A percentile compares a stretch with the other conserved stretches of the same genome.
These are phyloP conservation scores for Tetragnatha montana DNA, from an alignment of 2,888 invertebrate species.

Conservation along the genomic window DNA sequence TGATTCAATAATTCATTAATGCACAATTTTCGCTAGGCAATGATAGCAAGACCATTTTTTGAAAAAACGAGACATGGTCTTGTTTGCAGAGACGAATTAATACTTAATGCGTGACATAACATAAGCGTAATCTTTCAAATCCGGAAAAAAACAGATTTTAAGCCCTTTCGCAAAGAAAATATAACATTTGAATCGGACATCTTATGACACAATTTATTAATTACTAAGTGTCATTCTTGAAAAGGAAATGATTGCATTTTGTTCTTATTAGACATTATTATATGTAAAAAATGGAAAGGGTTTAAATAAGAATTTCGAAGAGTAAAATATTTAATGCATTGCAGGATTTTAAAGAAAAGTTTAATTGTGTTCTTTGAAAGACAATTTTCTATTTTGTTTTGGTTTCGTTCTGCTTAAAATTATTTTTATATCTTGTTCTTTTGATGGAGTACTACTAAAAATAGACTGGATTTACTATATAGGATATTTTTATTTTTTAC, in stretches of 20 bases:
- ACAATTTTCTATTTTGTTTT: no score
- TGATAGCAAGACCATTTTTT: neutral
- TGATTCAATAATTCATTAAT: conserved; percentile 18
- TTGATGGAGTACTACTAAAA: no score
- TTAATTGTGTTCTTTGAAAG: no score
- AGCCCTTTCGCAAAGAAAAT: neutral
- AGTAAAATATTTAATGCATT: no score
- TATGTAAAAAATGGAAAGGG: neutral
- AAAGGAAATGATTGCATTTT: neutral
- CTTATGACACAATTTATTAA: neutral
- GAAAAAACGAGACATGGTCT: neutral
- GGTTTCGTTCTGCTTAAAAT: no score
- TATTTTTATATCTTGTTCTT: no score
- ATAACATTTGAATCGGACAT: neutral
- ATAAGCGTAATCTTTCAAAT: neutral
- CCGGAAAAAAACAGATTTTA: neutral
- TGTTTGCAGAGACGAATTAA: conserved; percentile 12
- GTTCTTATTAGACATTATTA: neutral
- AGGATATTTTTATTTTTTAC: no score
- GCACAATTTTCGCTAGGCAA: neutral
- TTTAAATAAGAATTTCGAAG: no score
- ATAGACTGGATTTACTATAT: no score
- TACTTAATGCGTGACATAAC: conserved; percentile 4
- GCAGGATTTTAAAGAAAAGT: no score
- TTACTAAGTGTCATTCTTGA: neutral